A percentile compares a stretch with the other conserved stretches of the same genome.
phyloP scores from a whole-genome alignment of 2,113 vertebrate species.

The Meriones unguiculatus region DNA sequence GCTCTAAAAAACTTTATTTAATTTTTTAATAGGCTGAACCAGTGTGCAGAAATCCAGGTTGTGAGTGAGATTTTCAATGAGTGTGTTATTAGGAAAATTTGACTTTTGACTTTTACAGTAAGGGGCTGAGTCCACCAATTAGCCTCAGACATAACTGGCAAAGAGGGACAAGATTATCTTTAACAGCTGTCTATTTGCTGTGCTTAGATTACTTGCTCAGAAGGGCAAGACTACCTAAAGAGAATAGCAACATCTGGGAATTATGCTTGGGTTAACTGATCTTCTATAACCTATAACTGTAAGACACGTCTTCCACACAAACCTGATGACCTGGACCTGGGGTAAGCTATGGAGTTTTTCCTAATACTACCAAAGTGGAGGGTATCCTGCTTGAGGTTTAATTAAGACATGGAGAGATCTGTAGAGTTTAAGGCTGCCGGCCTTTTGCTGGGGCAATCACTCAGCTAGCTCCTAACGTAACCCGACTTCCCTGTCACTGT shows the following conservation, averaged over 20 bases:
- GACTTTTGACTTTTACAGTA: too few species aligned
- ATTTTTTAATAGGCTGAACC: slow-evolving; percentile 92
- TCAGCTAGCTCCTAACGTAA: too few species aligned
- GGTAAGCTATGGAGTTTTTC: slow-evolving; percentile 97
- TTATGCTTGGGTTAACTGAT: slow-evolving; percentile 98
- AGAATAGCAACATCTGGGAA: slow-evolving; percentile 98
- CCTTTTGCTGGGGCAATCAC: too few species aligned
- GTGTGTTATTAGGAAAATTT: too few species aligned
- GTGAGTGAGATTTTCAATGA: too few species aligned
- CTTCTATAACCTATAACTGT: slow-evolving; percentile 97
- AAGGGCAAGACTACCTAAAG: slow-evolving; percentile 98
- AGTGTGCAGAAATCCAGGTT: slow-evolving; percentile 91
- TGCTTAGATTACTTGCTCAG: slow-evolving; percentile 92
- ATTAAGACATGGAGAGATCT: too few species aligned
- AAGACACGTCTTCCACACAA: slow-evolving; percentile 98
- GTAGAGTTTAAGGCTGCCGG: too few species aligned
- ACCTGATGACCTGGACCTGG: slow-evolving; percentile 97
- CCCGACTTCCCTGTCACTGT: too few species aligned
- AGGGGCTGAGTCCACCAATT: slow-evolving; percentile 92
- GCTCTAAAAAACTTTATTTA: slow-evolving; percentile 90
- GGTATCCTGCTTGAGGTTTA: too few species aligned
- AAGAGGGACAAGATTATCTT: slow-evolving; percentile 95
- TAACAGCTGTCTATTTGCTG: slow-evolving; percentile 94
- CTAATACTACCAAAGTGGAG: slow-evolving; percentile 97
- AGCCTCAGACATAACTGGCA: slow-evolving; percentile 97